A percentile compares a stretch with the other conserved stretches of the same genome.
Evolutionary conservation across 1,140 invertebrate species (phyloP).

Genomic region (Theocolax elegans): DNA sequence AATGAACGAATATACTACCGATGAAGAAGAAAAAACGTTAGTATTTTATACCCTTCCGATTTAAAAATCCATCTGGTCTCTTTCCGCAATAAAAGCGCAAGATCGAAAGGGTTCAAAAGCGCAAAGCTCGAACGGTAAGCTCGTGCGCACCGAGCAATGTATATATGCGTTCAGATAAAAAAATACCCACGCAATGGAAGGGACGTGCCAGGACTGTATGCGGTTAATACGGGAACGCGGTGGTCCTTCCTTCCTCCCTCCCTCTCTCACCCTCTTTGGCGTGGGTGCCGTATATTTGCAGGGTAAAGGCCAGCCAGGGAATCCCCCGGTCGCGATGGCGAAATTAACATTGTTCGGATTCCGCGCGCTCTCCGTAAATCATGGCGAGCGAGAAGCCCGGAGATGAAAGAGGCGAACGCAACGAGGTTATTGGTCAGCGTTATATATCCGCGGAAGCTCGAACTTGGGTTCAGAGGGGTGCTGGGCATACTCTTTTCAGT

Average conservation of each 20-base stretch:
- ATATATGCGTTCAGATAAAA: no score
- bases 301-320: constrained; percentile 2
- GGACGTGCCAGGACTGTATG: no score
- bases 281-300: background rate
- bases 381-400: constrained; percentile 5
- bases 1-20: no score
- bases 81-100: no score
- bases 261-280: background rate
- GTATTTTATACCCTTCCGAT: no score
- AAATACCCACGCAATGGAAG: no score
- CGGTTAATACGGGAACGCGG: background rate
- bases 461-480: background rate
- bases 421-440: constrained; percentile 15
- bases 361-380: constrained; percentile 33
- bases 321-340: constrained; percentile 12
- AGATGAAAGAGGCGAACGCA: constrained; percentile 16
- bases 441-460: constrained; percentile 8
- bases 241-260: no score
- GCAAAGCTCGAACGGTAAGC: no score
- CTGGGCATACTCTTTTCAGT: background rate
- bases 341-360: constrained; percentile 42
- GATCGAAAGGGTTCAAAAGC: no score
- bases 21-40: no score
- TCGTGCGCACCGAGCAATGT: no score
- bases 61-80: no score